These are phyloP conservation scores for Platypus cylindrus DNA, from an alignment of 2,888 invertebrate genomes.

Conservation along the genomic window DNA sequence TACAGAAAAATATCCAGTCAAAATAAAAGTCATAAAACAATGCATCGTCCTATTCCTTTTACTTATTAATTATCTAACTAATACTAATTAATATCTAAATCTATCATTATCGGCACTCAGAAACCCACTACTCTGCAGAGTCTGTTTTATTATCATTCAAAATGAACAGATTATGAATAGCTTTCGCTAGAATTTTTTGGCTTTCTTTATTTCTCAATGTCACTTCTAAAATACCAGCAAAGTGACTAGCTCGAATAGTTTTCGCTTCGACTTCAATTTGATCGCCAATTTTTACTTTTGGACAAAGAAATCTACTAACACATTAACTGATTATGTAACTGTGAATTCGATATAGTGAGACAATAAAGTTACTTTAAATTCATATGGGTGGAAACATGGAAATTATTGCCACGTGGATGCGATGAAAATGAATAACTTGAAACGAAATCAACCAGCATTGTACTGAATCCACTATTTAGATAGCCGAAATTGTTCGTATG, in stretches of 20 bases:
- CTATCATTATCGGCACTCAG: too few relatives aligned
- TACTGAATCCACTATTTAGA: conserved; percentile 77
- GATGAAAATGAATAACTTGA: conserved; percentile 9
- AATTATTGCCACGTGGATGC: conserved; percentile 7
- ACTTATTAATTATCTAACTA: neutral
- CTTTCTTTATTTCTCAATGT: conserved; percentile 63
- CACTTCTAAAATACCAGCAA: conserved; percentile 70
- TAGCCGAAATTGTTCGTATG: conserved; percentile 63
- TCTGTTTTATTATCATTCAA: neutral
- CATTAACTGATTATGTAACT: neutral
- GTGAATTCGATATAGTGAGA: neutral
- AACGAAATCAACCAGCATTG: conserved; percentile 54
- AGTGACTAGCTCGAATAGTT: conserved; percentile 64
- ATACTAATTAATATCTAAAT: too few relatives aligned
- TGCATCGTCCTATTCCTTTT: neutral
- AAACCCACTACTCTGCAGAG: too few relatives aligned
- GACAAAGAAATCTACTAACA: conserved; percentile 53
- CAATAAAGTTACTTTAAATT: conserved; percentile 5
- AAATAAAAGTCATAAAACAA: neutral
- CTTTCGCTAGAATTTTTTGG: conserved; percentile 63
- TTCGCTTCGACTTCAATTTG: conserved; percentile 64
- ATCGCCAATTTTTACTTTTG: conserved; percentile 66
- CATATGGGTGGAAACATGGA: conserved; percentile 10
- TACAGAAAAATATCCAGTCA: too few relatives aligned
- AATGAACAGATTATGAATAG: conserved; percentile 27